A percentile compares a stretch with the other conserved stretches of the same genome.
Conservation (phyloP, 2,113 vertebrate genomes). For the Erpornis zantholeuca region DNA sequence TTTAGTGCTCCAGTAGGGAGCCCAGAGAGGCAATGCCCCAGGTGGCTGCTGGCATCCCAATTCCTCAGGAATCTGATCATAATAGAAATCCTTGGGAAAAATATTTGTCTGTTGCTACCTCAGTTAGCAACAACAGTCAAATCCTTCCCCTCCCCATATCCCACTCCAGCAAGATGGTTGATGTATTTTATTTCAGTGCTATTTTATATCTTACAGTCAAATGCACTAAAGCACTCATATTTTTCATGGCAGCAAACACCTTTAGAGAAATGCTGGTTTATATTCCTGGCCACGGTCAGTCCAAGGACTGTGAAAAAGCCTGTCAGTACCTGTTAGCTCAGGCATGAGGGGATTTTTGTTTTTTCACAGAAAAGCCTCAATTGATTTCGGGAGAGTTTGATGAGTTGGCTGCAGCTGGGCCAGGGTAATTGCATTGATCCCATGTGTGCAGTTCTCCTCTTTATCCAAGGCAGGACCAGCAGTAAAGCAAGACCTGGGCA, state of each 20-base stretch:
- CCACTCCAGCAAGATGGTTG: background rate
- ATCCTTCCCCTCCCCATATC: background rate
- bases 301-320: background rate
- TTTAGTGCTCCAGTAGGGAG: accelerated
- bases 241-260: background rate
- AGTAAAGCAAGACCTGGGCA: background rate
- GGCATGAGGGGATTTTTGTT: background rate
- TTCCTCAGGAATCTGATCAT: background rate
- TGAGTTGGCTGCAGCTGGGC: background rate
- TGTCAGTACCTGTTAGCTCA: background rate
- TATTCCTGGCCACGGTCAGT: background rate
- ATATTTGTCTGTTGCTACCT: background rate
- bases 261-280: background rate
- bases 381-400: background rate
- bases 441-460: background rate
- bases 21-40: background rate
- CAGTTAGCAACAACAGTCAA: background rate
- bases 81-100: background rate
- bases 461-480: accelerated
- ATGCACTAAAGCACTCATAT: background rate
- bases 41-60: background rate
- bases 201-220: background rate
- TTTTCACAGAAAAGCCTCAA: background rate
- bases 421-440: accelerated
- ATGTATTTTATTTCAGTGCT: background rate